Conservation (phyloP, 1,140 invertebrate species). For the Drosophila sulfurigaster region DNA sequence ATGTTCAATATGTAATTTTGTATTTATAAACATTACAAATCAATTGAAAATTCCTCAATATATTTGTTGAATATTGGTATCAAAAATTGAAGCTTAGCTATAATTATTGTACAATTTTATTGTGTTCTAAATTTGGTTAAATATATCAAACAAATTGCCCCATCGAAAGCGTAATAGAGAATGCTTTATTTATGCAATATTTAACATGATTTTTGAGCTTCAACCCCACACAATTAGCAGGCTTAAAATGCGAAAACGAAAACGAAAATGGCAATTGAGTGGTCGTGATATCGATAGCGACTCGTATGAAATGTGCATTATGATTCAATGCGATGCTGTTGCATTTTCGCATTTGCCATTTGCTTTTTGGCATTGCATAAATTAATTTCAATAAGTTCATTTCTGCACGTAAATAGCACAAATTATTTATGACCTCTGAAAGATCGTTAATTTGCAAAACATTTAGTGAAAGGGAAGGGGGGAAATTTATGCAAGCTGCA, state of each 20-base stretch:
- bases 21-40: no score
- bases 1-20: no score
- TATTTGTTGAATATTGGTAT: no score
- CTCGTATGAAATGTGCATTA: slow-evolving; percentile 17
- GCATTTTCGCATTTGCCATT: slow-evolving; percentile 16
- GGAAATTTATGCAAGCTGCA: slow-evolving; percentile 68
- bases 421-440: slow-evolving; percentile 51
- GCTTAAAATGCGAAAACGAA: not conserved
- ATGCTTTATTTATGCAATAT: not conserved
- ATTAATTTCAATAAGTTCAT: slow-evolving; percentile 48
- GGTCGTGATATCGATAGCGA: slow-evolving; percentile 5
- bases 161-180: no score
- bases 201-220: not conserved
- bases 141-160: no score
- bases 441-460: slow-evolving; percentile 71
- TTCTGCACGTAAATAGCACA: slow-evolving; percentile 31
- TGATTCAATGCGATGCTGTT: not conserved
- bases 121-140: no score
- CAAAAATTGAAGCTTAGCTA: no score
- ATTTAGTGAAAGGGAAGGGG: slow-evolving; percentile 32
- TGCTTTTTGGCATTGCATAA: slow-evolving; percentile 27
- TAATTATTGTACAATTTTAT: no score
- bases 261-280: not conserved
- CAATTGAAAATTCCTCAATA: no score
- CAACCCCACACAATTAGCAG: not conserved